Base-by-base conservation (phyloP, 35 echinoderm and acorn worm genomes). In the Holothuria glaberrima region DNA sequence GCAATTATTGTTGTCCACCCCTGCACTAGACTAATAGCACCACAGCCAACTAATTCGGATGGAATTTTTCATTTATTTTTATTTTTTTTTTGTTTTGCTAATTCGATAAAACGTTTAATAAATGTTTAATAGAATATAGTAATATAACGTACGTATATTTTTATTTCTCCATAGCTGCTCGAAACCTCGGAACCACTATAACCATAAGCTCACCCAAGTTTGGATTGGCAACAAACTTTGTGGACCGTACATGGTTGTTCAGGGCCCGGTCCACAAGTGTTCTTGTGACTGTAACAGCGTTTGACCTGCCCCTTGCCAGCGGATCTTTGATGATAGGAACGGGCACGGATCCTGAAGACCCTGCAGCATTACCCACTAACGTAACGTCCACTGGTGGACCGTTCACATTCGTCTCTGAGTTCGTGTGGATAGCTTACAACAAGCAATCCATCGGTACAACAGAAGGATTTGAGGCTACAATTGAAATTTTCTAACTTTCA, bases 191-290 rank as follows among this genome's bases (percentile, higher is more conserved):
- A 48, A 22, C 34, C 25, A 48, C 5, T 48, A 25, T 77, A 9
- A 77, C 38, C 27, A 77, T 77, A 17, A 48, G 32, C 9, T 77
- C 73, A 48, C 73, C 73, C 12, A 77, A 77, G 73, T 77, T 77
- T 77, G 38, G 38, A 48, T 22, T 48, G 2, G 73, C 20, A 0
- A 77, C 73, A 48, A 77, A 34, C 48, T 48, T 77, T 32, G 73
- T 77, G 1, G 73, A 77, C 38, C 27, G 73, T 10, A 22, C 19
- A 1, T 77, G 73, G 73, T 48, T 77, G 48, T 77, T 77, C 20
- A 48, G 38, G 36, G 9, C 35, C 38, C 35, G 21, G 2, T 48
- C 38, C 6, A 48, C 73, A 1, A 38, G 22, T n/a, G 18, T 77
- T 21, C 4, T 46, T 5, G 41, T 77, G 17, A 77, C 73, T 10